Evolutionary conservation across 2,888 invertebrate species (phyloP).

Genomic region (Amorpha juglandis): DNA sequence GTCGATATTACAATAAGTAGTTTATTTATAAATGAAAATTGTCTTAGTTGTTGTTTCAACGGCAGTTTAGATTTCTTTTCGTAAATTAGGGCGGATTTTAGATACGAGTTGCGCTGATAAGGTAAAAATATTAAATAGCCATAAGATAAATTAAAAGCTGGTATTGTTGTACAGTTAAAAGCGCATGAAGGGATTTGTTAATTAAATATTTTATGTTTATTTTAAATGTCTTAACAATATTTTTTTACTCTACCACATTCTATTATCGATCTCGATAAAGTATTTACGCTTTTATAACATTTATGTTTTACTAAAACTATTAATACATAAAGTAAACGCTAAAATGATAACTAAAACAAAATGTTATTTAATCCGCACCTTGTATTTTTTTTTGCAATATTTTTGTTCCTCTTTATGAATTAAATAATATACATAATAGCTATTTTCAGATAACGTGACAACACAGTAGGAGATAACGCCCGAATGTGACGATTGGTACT

Average conservation of each 20-base stretch:
- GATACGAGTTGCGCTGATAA: no score
- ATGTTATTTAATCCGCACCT: not conserved
- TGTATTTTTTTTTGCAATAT: slow-evolving; percentile 11
- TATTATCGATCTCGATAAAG: not conserved
- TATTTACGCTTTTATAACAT: not conserved
- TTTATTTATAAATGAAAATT: not conserved
- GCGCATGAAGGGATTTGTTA: no score
- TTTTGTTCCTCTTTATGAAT: slow-evolving; percentile 15
- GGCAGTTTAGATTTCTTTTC: not conserved
- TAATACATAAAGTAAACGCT: slow-evolving; percentile 4
- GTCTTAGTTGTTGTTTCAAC: no score
- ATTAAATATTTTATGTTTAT: no score
- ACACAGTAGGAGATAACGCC: slow-evolving; percentile 76
- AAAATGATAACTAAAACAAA: not conserved
- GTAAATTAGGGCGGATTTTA: not conserved
- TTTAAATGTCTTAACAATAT: no score
- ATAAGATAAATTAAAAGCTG: no score
- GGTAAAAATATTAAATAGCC: no score
- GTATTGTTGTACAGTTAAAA: no score
- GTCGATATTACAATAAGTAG: not conserved
- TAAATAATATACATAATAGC: slow-evolving; percentile 40
- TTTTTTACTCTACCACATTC: not conserved
- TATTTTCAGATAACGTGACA: slow-evolving; percentile 73
- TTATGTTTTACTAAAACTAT: not conserved
- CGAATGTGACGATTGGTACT: slow-evolving; percentile 76